Percentiles rank a stretch among this genome's conserved stretches.
These are phyloP conservation scores for Cotesia congregata DNA, from an alignment of 2,888 invertebrate species.

Conservation along the genomic window DNA sequence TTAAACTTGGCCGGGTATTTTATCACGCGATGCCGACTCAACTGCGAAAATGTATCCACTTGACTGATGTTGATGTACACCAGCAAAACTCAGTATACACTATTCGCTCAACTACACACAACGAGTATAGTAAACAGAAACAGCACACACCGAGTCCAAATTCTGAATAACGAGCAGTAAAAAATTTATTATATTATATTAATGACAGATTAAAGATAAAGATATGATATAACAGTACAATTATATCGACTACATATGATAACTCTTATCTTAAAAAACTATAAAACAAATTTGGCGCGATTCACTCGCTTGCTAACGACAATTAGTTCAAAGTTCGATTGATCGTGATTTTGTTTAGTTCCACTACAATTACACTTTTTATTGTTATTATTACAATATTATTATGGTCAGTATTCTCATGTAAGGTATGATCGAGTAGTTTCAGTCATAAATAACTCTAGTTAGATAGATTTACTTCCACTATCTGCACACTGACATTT, in stretches of 20 bases:
- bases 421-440: not conserved
- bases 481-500: not conserved
- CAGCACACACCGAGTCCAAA: no score
- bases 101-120: not conserved
- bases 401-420: not conserved
- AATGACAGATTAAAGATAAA: no score
- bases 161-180: not conserved
- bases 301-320: slow-evolving; percentile 31
- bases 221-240: not conserved
- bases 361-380: slow-evolving; percentile 54
- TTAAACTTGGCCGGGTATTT: slow-evolving; percentile 37
- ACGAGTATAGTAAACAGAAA: not conserved
- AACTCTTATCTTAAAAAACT: slow-evolving; percentile 42
- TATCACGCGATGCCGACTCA: slow-evolving; percentile 25
- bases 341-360: slow-evolving; percentile 54
- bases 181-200: not conserved
- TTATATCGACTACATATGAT: not conserved
- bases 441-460: not conserved
- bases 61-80: not conserved
- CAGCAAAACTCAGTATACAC: not conserved
- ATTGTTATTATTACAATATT: slow-evolving; percentile 27
- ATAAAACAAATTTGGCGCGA: slow-evolving; percentile 39
- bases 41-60: not conserved
- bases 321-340: slow-evolving; percentile 60
- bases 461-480: not conserved